Base-by-base conservation (phyloP, 2,797 vertebrate species). In the Allobates femoralis region DNA sequence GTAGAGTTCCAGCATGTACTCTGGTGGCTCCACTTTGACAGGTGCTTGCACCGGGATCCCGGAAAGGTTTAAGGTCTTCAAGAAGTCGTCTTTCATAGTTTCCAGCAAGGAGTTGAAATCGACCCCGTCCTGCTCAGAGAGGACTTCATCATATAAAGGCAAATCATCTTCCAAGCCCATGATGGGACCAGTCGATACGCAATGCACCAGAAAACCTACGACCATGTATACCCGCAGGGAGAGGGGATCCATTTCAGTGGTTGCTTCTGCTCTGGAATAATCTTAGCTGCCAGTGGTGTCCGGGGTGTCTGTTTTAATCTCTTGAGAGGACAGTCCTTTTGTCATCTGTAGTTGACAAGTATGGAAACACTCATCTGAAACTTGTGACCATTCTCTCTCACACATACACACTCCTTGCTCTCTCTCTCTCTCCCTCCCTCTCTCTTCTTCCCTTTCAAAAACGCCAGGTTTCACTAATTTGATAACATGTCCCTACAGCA, bases 1-100 rank as follows among this genome's bases (percentile, higher is more conserved):
- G 92, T 99, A 99, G 46, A 99, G 95, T 91, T 99, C 98, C 89
- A 99, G 89, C 98, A 99, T 99, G 93, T 99, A 99, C 90, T 99
- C 97, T 0, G 98, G 98, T 0, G 98, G 97, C 75, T 99, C 97
- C 77, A 96, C 95, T 82, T 96, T 96, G 81, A 91, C 89, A 0
- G 94, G 81, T 82, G 93, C 93, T 0, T 95, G 93, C 2, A 88
- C 53, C 2, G 95, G 95, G 64, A 96, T 92, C 67, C 96, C 96
- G 0, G 98, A 96, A 84, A 99, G 92, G 92, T 99, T 99, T 89
- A 99, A 91, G 0, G 97, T 97, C 88, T 93, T 95, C 86, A 99
- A 92, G 85, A 99, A 97, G 91, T 99, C 96, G 0, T 96, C 95
- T 67, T 97, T 97, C 90, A 99, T 94, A 67, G 93, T 96, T 89